Evolutionary conservation across 2,113 vertebrate genomes (phyloP), one percentile per base, ranked within the genome.

Genomic region (Clarias magur): DNA sequence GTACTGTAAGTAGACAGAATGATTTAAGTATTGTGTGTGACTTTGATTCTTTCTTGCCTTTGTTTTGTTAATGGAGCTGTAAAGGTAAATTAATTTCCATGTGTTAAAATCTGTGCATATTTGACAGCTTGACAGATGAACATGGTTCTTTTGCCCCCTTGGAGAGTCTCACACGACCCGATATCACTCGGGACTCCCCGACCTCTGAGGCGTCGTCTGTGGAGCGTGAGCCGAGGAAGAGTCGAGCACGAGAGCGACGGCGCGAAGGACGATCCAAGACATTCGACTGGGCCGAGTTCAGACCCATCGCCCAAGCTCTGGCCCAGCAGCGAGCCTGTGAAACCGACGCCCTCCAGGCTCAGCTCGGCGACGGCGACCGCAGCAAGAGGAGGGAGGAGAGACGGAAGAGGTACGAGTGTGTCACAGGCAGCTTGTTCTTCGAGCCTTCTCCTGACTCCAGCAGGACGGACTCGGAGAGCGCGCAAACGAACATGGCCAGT

Each of bases 231-330:
- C 72, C 91, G 60, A 85, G 89, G 48, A 95, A 94, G 90, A 96
- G 95, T 85, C 89, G 95, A 4, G 95, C 92, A 0, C 91, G 94
- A 0, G 95, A 96, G n/a, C 94, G 95, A 10, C 88, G 95, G 56
- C 90, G 95, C 65, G 95, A 96, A 60, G 95, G 95, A 11, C 93
- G 95, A 21, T 96, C 95, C 0, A 96, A 96, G 91, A 96, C 96
- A 0, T 96, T 96, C 0, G 96, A 96, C 92, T 96, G 96, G 95
- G 95, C 96, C 0, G 95, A 95, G 92, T 96, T 96, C 92, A 92
- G 95, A 38, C 95, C 96, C 30, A 95, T 95, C 9, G 95, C 95
- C 38, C 96, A 96, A 92, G 95, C 94, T 21, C 88, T 96, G 89
- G 96, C 95, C 15, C 95, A 96, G 93, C 94, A 96, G 89, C 87